These are phyloP conservation scores for Dasypogon diadema DNA, from an alignment of 2,888 invertebrate genomes.

Conservation along the genomic window DNA sequence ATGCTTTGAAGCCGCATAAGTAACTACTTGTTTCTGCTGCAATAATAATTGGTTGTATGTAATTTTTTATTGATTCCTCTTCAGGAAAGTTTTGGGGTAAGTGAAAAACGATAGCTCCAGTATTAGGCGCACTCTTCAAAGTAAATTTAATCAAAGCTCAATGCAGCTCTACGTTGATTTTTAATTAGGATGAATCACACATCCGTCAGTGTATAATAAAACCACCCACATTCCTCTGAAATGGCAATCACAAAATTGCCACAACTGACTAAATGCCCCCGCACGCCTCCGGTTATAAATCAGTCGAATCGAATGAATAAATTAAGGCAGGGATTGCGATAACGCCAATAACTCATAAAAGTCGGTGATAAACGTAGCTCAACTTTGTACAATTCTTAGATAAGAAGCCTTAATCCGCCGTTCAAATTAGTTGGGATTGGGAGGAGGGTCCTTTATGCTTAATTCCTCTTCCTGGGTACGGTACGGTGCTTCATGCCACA, in stretches of 20 bases:
- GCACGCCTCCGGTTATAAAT: not conserved
- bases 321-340: conserved; percentile 28
- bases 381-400: conserved; percentile 14
- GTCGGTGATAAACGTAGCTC: conserved; percentile 17
- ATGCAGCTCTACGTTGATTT: too few relatives aligned
- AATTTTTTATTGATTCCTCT: too few relatives aligned
- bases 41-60: too few relatives aligned
- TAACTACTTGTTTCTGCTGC: too few relatives aligned
- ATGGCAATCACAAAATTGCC: not conserved
- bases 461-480: not conserved
- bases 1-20: too few relatives aligned
- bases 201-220: too few relatives aligned
- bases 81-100: too few relatives aligned
- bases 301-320: conserved; percentile 46
- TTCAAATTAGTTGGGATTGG: conserved; percentile 29
- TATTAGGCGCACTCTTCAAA: too few relatives aligned
- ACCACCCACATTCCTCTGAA: not conserved
- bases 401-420: conserved; percentile 30
- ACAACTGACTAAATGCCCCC: conserved; percentile 11
- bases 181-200: too few relatives aligned
- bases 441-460: not conserved
- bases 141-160: too few relatives aligned
- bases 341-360: conserved; percentile 34
- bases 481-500: not conserved
- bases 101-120: too few relatives aligned